These are phyloP conservation scores for Meta bourneti DNA, from an alignment of 2,888 invertebrate genomes.

Conservation along the genomic window DNA sequence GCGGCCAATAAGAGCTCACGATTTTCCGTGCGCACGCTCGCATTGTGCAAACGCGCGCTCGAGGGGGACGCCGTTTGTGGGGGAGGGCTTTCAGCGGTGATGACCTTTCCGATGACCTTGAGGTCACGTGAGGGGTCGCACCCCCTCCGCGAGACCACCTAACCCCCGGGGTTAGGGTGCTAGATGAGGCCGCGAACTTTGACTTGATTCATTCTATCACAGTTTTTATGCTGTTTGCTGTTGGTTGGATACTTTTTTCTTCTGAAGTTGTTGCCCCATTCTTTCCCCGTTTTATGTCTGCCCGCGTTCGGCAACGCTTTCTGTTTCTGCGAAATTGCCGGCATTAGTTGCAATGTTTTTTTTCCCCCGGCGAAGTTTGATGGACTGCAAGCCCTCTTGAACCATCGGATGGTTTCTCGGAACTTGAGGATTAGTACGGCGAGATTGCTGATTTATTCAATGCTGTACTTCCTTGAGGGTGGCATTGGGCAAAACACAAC, in stretches of 20 bases:
- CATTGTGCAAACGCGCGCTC: slow-evolving; percentile 47
- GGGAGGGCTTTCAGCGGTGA: background rate
- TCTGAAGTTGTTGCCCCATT: background rate
- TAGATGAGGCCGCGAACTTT: slow-evolving; percentile 39
- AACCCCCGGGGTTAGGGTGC: background rate
- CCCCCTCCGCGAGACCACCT: background rate
- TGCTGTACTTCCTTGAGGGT: no score
- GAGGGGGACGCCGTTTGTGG: background rate
- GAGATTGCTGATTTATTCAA: background rate
- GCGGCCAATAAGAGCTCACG: slow-evolving; percentile 63
- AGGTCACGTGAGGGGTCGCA: slow-evolving; percentile 11
- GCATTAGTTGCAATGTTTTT: background rate
- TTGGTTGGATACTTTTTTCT: no score
- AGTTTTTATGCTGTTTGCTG: slow-evolving; percentile 43
- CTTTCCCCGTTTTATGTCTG: background rate
- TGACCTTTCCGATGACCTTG: slow-evolving; percentile 24
- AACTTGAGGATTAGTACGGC: background rate
- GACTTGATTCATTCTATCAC: slow-evolving; percentile 59
- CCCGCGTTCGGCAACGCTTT: background rate
- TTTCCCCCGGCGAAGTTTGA: background rate
- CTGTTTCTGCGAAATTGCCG: background rate
- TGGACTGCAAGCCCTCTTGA: background rate
- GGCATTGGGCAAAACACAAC: no score
- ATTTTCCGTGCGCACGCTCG: slow-evolving; percentile 65
- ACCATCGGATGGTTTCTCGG: background rate